A percentile compares a stretch with the other conserved stretches of the same genome.
These are phyloP conservation scores for human (Homo sapiens) DNA, from an alignment of 2,113 vertebrate genomes.

Conservation along the genomic window GRCh38 chr3:85756001-85756500, in stretches of 20 bases:
- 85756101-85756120: not conserved
- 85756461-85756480: not conserved
- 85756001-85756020: not conserved
- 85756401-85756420: not conserved
- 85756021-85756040: not conserved
- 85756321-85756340: not conserved
- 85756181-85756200: not conserved
- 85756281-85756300: not conserved
- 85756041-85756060: not conserved
- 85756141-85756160: not conserved
- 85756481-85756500: not conserved
- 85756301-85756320: not conserved
- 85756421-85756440: not conserved
- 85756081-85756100: not conserved
- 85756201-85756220: not conserved
- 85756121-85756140: not conserved
- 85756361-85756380: not conserved
- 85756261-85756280: not conserved
- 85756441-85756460: not conserved
- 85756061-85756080: not conserved
- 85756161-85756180: not conserved
- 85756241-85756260: not conserved
- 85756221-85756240: not conserved
- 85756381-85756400: not conserved
- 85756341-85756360: not conserved